Evolutionary conservation across 2,113 vertebrate genomes (phyloP), one percentile per base, ranked within the genome.

Genomic region (Indicator indicator): DNA sequence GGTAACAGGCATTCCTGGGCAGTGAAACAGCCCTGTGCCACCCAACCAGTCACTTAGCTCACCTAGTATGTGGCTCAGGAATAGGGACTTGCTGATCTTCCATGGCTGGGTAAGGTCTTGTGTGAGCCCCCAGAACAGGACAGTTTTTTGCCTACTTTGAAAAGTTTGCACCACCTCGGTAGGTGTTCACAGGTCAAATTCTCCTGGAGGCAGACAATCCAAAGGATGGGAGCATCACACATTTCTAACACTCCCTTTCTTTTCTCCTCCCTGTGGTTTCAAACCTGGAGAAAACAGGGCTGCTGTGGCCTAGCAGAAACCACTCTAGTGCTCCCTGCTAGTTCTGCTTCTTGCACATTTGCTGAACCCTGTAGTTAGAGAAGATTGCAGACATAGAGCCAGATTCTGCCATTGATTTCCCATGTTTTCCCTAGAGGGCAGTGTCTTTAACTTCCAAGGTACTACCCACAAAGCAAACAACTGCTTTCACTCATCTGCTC

Each of bases 391-490:
- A 44, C 36, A 16, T 42, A 75, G 38, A 81, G 36, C 12, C 63
- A 77, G 33, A 90, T 87, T 71, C 73, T 92, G 72, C 16, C 85
- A 6, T 54, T 68, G 33, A 64, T 74, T 91, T 88, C 63, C 77
- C 73, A 27, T 56, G 10, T 92, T 94, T 76, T 86, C 93, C 90
- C 90, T 84, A 78, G 67, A 94, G 83, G 88, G 62, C 80, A 62
- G 40, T 59, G 70, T 32, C 15, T 9, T 8, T 63, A 59, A 27
- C 27, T 83, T 94, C 89, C 86, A 91, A 50, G 80, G 40, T 86
- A 80, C 83, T 60, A 18, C 68, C 91, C 94, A 74, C 84, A 95
- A 85, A 91, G 56, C 33, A 83, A 95, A 93, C 56, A 85, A 80
- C 32, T 52, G 19, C 52, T 91, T 62, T 50, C 68, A 83, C 78